These are phyloP conservation scores for Monoplex corrugatus DNA, from an alignment of 2,888 invertebrate genomes.

Conservation along the genomic window DNA sequence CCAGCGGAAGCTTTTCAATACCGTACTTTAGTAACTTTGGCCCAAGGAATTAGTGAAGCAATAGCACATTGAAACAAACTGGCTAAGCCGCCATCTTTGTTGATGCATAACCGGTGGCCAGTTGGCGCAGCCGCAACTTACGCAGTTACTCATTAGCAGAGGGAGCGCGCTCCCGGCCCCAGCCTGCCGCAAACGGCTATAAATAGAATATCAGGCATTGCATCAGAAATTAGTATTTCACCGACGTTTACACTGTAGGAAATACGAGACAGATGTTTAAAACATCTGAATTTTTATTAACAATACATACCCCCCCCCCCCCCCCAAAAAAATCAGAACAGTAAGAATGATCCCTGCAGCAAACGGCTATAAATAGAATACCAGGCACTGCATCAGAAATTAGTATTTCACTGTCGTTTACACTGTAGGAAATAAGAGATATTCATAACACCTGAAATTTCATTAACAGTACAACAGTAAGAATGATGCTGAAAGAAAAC, in stretches of 20 bases:
- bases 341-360: background rate
- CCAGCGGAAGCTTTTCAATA: background rate
- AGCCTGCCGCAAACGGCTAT: conserved; percentile 20
- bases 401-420: no score
- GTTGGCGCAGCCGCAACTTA: conserved; percentile 45
- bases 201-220: background rate
- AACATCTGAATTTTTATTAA: no score
- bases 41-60: background rate
- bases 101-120: background rate
- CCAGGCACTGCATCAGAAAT: background rate
- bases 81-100: background rate
- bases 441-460: no score
- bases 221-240: background rate
- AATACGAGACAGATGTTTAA: no score
- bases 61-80: background rate
- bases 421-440: no score
- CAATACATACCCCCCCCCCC: background rate
- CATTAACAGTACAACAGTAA: background rate
- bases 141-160: conserved; percentile 45
- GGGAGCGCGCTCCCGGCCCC: conserved; percentile 32
- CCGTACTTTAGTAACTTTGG: background rate
- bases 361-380: conserved; percentile 10
- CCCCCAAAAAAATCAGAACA: background rate
- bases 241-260: no score
- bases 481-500: background rate